A percentile compares a stretch with the other conserved stretches of the same genome.
phyloP scores from a whole-genome alignment of 2,888 invertebrate species.

The Phaedon cochleariae region DNA sequence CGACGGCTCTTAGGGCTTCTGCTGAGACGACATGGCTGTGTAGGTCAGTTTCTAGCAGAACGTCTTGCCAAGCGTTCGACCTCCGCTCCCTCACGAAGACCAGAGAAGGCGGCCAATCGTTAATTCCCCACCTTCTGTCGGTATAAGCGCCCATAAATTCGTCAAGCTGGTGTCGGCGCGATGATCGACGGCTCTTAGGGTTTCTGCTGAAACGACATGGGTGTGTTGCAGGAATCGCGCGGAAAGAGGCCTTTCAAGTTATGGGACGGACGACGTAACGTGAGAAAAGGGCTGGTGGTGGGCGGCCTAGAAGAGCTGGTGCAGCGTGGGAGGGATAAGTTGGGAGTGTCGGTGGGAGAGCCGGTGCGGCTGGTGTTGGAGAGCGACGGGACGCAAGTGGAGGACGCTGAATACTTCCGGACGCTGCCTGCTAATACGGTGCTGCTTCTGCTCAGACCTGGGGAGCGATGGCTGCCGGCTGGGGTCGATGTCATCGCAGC shows the following conservation, averaged over 20 bases:
- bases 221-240: conserved; percentile 83
- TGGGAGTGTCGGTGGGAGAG: conserved; percentile 86
- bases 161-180: too few species aligned
- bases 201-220: conserved; percentile 48
- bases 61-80: too few species aligned
- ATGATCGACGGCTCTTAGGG: too few species aligned
- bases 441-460: conserved; percentile 85
- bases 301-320: conserved; percentile 85
- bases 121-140: too few species aligned
- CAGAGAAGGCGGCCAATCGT: too few species aligned
- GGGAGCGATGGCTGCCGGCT: conserved; percentile 93
- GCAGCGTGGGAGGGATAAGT: conserved; percentile 82
- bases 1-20: too few species aligned
- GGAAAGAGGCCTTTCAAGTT: conserved; percentile 97
- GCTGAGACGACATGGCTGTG: too few species aligned
- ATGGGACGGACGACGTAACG: conserved; percentile 95
- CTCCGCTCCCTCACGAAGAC: too few species aligned
- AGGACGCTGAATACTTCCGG: conserved; percentile 95
- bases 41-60: too few species aligned
- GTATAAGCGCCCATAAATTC: too few species aligned
- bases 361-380: conserved; percentile 91
- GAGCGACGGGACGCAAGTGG: conserved; percentile 95
- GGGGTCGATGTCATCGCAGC: conserved; percentile 95
- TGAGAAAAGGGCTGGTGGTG: conserved; percentile 92
- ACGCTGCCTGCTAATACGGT: conserved; percentile 92